Percentiles rank a stretch among this genome's conserved stretches.
phyloP scores from a whole-genome alignment of 64 coral and sea anemone species.

The Porites australiensis region DNA sequence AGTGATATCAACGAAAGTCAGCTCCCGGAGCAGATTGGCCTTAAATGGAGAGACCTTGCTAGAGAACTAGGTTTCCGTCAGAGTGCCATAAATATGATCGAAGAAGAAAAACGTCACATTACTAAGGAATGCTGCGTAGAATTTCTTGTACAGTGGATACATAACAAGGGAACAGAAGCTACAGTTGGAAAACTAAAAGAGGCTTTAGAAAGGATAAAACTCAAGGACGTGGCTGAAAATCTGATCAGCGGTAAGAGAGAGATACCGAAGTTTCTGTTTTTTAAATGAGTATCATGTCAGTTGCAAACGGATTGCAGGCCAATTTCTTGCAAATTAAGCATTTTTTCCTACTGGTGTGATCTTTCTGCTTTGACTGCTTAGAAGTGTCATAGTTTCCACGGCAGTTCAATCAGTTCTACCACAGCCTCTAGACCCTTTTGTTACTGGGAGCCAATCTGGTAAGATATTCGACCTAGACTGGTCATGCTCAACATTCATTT shows the following conservation, averaged over 20 bases:
- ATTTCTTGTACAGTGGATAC: neutral
- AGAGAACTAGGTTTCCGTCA: neutral
- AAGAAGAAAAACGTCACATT: neutral
- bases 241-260: neutral
- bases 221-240: constrained; percentile 1
- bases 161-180: neutral
- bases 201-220: neutral
- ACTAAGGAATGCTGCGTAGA: constrained; percentile 13
- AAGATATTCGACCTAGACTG: too few relatives aligned
- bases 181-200: neutral
- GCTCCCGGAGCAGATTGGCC: neutral
- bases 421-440: too few relatives aligned
- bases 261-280: too few relatives aligned
- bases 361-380: too few relatives aligned
- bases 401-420: too few relatives aligned
- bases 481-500: too few relatives aligned
- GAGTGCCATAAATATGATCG: neutral
- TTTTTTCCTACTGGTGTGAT: too few relatives aligned
- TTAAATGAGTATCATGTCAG: too few relatives aligned
- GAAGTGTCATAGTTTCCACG: too few relatives aligned
- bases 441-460: too few relatives aligned
- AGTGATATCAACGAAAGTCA: neutral
- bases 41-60: constrained; percentile 5
- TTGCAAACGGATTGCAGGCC: too few relatives aligned
- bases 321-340: too few relatives aligned